Percentiles rank a stretch among this genome's conserved stretches.
Evolutionary conservation across 2,888 invertebrate species (phyloP).

Genomic region (Hydroisotoma schaefferi): DNA sequence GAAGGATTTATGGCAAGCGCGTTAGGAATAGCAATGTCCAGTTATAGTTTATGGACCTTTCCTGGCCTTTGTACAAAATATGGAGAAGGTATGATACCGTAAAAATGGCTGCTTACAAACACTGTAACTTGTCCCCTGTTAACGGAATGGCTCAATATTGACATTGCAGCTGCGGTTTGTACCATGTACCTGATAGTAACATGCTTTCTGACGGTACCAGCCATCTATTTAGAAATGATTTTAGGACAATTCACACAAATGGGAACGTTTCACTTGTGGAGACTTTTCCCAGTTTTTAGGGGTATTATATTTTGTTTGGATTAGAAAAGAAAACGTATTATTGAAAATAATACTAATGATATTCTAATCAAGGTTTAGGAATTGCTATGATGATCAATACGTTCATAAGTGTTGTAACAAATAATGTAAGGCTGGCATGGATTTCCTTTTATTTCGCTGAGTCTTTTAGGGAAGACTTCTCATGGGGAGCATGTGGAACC

Average conservation of each 20-base stretch:
- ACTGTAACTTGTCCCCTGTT: not conserved
- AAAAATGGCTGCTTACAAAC: not conserved
- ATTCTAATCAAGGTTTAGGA: not conserved
- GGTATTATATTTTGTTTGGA: too few species aligned
- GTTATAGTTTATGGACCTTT: not conserved
- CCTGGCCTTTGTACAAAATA: not conserved
- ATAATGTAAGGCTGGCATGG: not conserved
- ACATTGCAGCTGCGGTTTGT: not conserved
- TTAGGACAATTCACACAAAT: not conserved
- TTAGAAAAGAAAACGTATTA: too few species aligned
- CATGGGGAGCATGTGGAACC: not conserved
- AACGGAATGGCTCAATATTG: not conserved
- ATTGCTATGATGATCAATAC: not conserved
- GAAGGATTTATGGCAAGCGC: not conserved
- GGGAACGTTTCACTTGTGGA: not conserved
- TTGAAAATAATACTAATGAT: too few species aligned
- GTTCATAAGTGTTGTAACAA: not conserved
- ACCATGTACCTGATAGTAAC: not conserved
- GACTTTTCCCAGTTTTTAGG: not conserved
- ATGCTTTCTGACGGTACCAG: not conserved
- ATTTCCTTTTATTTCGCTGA: not conserved
- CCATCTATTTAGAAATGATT: not conserved
- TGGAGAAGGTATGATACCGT: not conserved
- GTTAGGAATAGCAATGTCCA: not conserved
- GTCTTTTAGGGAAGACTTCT: not conserved